These are phyloP conservation scores for Silurus aristotelis DNA, from an alignment of 2,797 vertebrate species.

Conservation along the genomic window DNA sequence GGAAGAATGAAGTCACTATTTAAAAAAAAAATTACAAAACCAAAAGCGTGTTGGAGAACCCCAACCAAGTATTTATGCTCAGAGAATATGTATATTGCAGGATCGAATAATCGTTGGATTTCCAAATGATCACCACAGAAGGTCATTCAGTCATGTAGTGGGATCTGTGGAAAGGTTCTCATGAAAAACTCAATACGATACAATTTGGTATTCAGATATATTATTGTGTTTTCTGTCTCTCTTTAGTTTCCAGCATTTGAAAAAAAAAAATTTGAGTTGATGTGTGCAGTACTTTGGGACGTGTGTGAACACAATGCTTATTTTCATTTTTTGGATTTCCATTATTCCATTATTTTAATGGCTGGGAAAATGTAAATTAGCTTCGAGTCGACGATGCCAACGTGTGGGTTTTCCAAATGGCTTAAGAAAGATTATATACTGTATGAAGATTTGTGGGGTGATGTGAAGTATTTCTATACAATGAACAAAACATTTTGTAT, in stretches of 20 bases:
- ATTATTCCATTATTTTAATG: conserved; percentile 15
- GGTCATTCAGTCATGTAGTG: conserved; percentile 11
- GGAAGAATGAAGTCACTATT: conserved; percentile 61
- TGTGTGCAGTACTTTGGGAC: conserved; percentile 35
- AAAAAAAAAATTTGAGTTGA: conserved; percentile 7
- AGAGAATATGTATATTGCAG: conserved; percentile 33
- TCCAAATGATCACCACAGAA: conserved; percentile 27
- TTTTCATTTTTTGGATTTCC: conserved; percentile 23
- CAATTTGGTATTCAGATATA: conserved; percentile 28
- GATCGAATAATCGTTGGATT: conserved; percentile 30
- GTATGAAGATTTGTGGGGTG: not conserved
- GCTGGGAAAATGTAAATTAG: conserved; percentile 13
- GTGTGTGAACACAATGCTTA: conserved; percentile 27
- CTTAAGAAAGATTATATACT: not conserved
- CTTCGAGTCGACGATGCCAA: conserved; percentile 21
- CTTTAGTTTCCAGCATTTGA: conserved; percentile 4
- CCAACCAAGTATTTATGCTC: conserved; percentile 51
- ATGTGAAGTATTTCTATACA: not conserved
- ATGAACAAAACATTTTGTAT: conserved; percentile 3
- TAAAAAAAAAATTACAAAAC: conserved; percentile 4
- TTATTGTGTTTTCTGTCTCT: conserved; percentile 29
- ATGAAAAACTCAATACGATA: conserved; percentile 28
- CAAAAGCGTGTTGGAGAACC: conserved; percentile 43
- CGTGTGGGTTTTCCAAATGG: not conserved
- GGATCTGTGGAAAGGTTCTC: conserved; percentile 18